phyloP scores from a whole-genome alignment of 1,140 invertebrate species.

The Cephus cinctus region DNA sequence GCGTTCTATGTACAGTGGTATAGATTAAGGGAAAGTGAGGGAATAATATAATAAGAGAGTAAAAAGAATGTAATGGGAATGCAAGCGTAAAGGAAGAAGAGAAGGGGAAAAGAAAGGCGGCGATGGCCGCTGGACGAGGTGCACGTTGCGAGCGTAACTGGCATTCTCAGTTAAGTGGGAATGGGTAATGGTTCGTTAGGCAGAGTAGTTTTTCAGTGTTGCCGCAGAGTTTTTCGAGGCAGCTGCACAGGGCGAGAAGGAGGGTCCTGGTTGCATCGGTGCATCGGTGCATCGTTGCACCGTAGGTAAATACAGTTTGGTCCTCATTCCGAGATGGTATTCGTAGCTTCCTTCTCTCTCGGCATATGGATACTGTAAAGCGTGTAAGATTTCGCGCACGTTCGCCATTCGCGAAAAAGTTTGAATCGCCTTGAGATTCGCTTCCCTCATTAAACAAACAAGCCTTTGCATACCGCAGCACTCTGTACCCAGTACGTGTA shows the following conservation, averaged over 20 bases:
- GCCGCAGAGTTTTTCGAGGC: constrained; percentile 33
- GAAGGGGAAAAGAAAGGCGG: constrained; percentile 25
- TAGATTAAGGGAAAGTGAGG: too few species aligned
- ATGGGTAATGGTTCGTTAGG: constrained; percentile 50
- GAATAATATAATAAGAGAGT: too few species aligned
- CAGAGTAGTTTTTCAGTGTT: constrained; percentile 46
- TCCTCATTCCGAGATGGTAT: background rate
- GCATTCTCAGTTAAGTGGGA: constrained; percentile 43
- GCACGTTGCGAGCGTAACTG: constrained; percentile 30
- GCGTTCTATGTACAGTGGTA: too few species aligned
- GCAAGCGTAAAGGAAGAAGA: constrained; percentile 15
- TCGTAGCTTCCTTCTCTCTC: background rate
- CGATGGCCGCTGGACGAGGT: constrained; percentile 4
- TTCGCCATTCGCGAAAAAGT: constrained; percentile 32
- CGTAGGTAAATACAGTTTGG: background rate
- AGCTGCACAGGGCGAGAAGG: constrained; percentile 26
- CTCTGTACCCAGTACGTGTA: too few species aligned
- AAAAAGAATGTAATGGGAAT: too few species aligned
- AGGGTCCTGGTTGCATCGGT: too few species aligned
- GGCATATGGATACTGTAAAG: background rate
- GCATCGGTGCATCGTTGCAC: too few species aligned
- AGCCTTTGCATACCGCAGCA: constrained; percentile 50
- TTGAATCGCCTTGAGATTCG: constrained; percentile 47
- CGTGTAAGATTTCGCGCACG: constrained; percentile 9
- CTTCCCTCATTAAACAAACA: constrained; percentile 53